Percentiles rank a stretch among this genome's conserved stretches.
Conservation (phyloP, 2,797 vertebrate species). For the Hozukius guyotensis region DNA sequence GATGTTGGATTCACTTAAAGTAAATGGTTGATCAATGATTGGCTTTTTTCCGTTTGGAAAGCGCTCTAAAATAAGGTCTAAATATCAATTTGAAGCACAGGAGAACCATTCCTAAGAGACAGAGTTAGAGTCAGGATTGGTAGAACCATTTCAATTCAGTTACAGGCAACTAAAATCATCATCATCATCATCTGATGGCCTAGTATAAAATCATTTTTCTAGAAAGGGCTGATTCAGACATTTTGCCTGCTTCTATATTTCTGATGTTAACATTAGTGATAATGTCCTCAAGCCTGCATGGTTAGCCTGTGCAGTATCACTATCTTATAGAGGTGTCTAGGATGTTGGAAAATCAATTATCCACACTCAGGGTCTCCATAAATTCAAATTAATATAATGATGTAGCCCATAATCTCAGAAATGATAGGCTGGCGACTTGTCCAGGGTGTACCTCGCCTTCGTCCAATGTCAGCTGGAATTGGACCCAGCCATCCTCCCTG, state of each 20-base stretch:
- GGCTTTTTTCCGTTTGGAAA: background rate
- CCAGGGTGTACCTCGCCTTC: no score
- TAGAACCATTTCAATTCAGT: background rate
- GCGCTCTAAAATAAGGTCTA: background rate
- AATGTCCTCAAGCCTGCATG: background rate
- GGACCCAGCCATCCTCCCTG: no score
- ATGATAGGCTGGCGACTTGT: no score
- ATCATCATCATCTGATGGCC: background rate
- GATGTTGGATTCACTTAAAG: conserved; percentile 15
- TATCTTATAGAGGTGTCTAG: background rate
- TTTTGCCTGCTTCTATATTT: no score
- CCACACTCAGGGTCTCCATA: background rate
- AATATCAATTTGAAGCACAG: conserved; percentile 2
- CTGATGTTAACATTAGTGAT: background rate
- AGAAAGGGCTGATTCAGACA: background rate
- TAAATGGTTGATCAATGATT: conserved; percentile 24
- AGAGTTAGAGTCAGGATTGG: background rate
- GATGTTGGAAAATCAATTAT: background rate
- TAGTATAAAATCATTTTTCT: background rate
- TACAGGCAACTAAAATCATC: background rate
- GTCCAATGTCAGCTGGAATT: no score
- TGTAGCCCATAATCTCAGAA: background rate
- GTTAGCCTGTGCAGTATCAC: background rate
- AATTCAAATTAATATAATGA: background rate
- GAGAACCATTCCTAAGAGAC: background rate